Evolutionary conservation across 92 coral and sea anemone genomes (phyloP), one percentile per base, ranked within the genome.

Genomic region (Phymanthus crucifer): DNA sequence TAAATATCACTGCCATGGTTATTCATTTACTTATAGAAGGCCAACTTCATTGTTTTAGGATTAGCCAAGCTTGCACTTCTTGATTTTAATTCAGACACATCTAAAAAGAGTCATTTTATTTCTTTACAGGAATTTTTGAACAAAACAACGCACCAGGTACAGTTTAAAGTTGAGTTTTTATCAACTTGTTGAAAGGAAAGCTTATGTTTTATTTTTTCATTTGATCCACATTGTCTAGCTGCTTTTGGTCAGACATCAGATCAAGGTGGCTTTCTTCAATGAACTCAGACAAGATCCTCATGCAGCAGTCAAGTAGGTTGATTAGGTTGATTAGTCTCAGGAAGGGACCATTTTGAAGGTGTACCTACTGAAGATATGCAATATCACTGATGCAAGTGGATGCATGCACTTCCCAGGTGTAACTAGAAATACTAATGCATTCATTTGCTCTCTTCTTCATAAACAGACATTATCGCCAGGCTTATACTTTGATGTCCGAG

Each of bases 261-360:
- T 95, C 80, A 95, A 95, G 84, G 90, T 95, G 64, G 99, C 98
- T 21, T 95, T 95, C 77, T 93, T 94, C 83, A 93, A 91, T 72
- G 99, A 95, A 69, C 88, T 95, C 64, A 82, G 99, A 61, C 99
- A 95, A 77, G 99, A 95, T 65, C 97, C 99, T 26, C 99, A 95
- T 79, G 91, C 99, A 32, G 99, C 99, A 32, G 81, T 95, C 50
- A 95, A 95, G 99, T 95, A 85, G 77, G 94, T 83, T 19, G 16
- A 18, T 50, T 29, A 16, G 24, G 14, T 61, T 61, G 18, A 23
- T 4, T 23, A 23, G 68, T 23, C 4, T 67, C 16, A 24, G 29
- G 72, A 67, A 67, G 27, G 0, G 6, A 67, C 6, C 72, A n/a
- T n/a, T n/a, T n/a, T n/a, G n/a, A n/a, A n/a, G n/a, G n/a, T n/a